phyloP scores from a whole-genome alignment of 2,113 vertebrate species.

The Menidia beryllina region DNA sequence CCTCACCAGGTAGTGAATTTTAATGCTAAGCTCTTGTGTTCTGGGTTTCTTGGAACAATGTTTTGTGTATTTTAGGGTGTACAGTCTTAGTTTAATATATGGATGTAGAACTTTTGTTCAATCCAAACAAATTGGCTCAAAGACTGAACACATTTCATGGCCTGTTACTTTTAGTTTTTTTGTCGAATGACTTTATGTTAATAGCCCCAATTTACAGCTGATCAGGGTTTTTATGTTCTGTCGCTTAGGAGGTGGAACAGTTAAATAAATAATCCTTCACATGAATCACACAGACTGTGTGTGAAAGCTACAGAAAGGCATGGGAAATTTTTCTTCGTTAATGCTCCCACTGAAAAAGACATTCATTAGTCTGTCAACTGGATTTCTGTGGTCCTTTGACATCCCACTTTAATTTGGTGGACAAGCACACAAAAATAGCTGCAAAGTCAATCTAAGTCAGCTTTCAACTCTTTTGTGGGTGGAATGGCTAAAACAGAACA shows the following conservation, averaged over 20 bases:
- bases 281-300: constrained; percentile 36
- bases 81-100: constrained; percentile 42
- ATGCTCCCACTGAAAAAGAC: constrained; percentile 15
- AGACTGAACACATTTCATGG: constrained; percentile 56
- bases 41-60: constrained; percentile 13
- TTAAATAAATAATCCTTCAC: constrained; percentile 29
- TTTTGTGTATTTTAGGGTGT: constrained; percentile 22
- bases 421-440: neutral
- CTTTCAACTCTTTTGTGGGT: constrained; percentile 27
- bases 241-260: constrained; percentile 13
- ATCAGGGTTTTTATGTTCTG: constrained; percentile 18
- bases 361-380: constrained; percentile 38
- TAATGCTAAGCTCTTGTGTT: constrained; percentile 20
- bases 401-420: constrained; percentile 18
- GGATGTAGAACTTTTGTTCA: constrained; percentile 36
- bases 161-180: constrained; percentile 54
- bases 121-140: constrained; percentile 51
- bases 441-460: constrained; percentile 17
- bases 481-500: constrained; percentile 1
- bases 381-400: constrained; percentile 1
- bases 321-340: constrained; percentile 23
- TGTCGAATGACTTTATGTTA: constrained; percentile 40
- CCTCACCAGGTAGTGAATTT: neutral
- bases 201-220: constrained; percentile 5
- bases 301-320: constrained; percentile 13